phyloP scores from a whole-genome alignment of 64 coral and sea anemone species.

The Astreopora myriophthalma region DNA sequence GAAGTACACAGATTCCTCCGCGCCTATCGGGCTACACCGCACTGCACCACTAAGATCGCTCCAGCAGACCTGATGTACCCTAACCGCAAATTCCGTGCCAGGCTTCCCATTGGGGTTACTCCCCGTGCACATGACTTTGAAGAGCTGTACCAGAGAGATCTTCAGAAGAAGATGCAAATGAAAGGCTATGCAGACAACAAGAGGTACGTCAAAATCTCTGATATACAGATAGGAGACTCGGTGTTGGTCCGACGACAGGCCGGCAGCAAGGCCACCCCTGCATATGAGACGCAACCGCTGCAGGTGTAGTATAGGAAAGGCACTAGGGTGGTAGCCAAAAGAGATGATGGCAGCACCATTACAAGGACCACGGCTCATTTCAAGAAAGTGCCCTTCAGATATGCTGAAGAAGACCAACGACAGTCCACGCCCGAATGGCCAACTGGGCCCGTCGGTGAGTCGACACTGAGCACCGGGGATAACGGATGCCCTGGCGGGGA shows the following conservation, averaged over 20 bases:
- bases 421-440: slow-evolving; percentile 11
- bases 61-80: not conserved
- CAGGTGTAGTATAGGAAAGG: slow-evolving; percentile 50
- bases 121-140: slow-evolving; percentile 42
- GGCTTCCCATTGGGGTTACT: not conserved
- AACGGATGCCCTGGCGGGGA: not conserved
- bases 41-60: slow-evolving; percentile 1
- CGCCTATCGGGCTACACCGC: slow-evolving; percentile 9
- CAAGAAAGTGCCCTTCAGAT: slow-evolving; percentile 20
- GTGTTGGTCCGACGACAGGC: slow-evolving; percentile 20
- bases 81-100: slow-evolving; percentile 26
- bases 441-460: not conserved
- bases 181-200: slow-evolving; percentile 28
- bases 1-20: slow-evolving; percentile 22
- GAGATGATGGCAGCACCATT: slow-evolving; percentile 12
- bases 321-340: slow-evolving; percentile 34
- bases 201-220: slow-evolving; percentile 33
- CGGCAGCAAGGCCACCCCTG: slow-evolving; percentile 16
- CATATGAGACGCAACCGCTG: not conserved
- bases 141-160: slow-evolving; percentile 38
- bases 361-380: slow-evolving; percentile 60
- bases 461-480: not conserved
- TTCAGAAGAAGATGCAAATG: slow-evolving; percentile 54
- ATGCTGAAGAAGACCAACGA: not conserved
- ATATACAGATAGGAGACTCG: slow-evolving; percentile 42